Percentiles rank a stretch among this genome's conserved stretches.
Evolutionary conservation across 2,888 invertebrate species (phyloP).

Genomic region (Andrena minutula): DNA sequence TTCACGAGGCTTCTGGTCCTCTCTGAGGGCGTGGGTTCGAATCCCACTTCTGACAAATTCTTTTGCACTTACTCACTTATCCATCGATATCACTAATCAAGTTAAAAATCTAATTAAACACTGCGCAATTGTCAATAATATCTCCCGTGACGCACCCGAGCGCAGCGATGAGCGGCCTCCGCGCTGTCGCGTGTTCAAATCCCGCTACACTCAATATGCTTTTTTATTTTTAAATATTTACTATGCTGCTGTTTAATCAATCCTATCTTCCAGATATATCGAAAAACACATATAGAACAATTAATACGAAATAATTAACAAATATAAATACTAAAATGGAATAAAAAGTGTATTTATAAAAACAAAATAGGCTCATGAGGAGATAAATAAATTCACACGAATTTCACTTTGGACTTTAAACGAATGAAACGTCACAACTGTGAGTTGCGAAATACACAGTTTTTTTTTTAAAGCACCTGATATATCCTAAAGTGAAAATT

Average conservation of each 20-base stretch:
- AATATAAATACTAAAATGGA: background rate
- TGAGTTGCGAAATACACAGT: no score
- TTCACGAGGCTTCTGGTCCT: constrained; percentile 84
- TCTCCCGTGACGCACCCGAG: fast-evolving
- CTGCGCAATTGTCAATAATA: background rate
- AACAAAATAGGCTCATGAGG: background rate
- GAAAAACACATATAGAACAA: background rate
- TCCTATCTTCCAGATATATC: background rate
- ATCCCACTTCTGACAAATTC: constrained; percentile 87
- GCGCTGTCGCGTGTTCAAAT: constrained; percentile 37
- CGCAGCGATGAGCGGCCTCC: no score
- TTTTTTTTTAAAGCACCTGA: no score
- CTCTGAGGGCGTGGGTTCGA: constrained; percentile 88
- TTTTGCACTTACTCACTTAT: constrained; percentile 67
- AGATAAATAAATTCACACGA: no score
- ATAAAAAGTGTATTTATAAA: background rate
- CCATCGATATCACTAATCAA: background rate
- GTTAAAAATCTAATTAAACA: background rate
- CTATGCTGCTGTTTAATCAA: background rate
- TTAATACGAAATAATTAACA: background rate
- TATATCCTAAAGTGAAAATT: no score
- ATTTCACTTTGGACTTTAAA: no score
- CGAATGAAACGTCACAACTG: no score
- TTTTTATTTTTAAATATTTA: background rate
- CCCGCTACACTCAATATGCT: background rate